phyloP scores from a whole-genome alignment of 2,113 vertebrate species.

The Desmodus rotundus region DNA sequence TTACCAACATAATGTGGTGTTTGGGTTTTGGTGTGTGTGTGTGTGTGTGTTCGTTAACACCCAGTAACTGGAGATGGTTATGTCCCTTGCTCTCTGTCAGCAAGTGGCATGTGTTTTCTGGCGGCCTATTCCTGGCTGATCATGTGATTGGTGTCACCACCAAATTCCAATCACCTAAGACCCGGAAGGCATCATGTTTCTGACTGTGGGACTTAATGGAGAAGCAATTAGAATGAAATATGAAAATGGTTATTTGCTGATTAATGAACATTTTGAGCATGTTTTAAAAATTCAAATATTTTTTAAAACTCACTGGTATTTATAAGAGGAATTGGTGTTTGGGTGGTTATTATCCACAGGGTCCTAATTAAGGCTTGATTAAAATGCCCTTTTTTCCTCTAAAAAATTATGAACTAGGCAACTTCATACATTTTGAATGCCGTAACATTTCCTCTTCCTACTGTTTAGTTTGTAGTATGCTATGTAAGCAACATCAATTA shows the following conservation, averaged over 20 bases:
- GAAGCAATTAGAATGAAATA: constrained; percentile 81
- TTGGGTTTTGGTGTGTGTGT: background rate
- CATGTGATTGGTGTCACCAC: constrained; percentile 58
- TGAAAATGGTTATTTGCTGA: constrained; percentile 85
- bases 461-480: constrained; percentile 60
- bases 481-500: constrained; percentile 56
- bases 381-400: constrained; percentile 76
- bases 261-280: constrained; percentile 84
- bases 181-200: constrained; percentile 64
- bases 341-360: constrained; percentile 78
- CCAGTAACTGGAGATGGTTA: constrained; percentile 53
- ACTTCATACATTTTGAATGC: constrained; percentile 70
- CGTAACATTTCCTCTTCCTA: constrained; percentile 56
- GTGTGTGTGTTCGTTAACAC: background rate
- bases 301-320: constrained; percentile 76
- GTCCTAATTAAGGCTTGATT: constrained; percentile 84
- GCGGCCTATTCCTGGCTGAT: constrained; percentile 53
- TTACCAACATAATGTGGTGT: constrained; percentile 39
- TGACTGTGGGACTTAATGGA: constrained; percentile 79
- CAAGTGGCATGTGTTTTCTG: constrained; percentile 43
- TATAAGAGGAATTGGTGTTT: constrained; percentile 77
- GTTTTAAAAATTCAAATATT: constrained; percentile 79
- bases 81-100: constrained; percentile 52
- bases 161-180: constrained; percentile 68
- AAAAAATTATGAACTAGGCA: constrained; percentile 70